Base-by-base conservation (phyloP, 2,113 vertebrate species). In the rat (Rattus norvegicus) region DNA sequence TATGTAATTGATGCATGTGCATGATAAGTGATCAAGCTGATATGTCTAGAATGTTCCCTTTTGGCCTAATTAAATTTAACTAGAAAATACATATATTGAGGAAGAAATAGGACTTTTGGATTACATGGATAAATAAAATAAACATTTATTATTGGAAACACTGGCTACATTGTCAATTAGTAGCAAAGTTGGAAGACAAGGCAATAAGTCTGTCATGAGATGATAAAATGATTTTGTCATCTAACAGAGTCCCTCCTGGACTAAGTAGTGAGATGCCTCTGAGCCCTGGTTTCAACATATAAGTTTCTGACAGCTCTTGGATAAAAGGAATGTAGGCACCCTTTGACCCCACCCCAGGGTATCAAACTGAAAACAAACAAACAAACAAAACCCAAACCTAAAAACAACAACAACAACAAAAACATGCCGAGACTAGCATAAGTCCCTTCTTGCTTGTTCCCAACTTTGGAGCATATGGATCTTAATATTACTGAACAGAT, bases 251-350 rank as follows among this genome's bases (percentile, higher is more conserved):
- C 8, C 43, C 19, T 67, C 9, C 17, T 56, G 33, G 17, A 67
- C 19, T 65, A 56, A 56, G 54, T 30, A 36, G 0, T 7, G 9
- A 56, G 19, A 4, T 0, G 36, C 26, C 26, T 75, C 2, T 56
- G 13, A 24, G 56, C 10, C 17, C 28, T 24, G 17, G 49, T 84
- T 52, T 28, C 22, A 65, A 90, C 17, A 33, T n/a, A 43, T 7
- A 19, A 72, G 24, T 52, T 52, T 63, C 26, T 73, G 22, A 39
- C 17, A 84, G 4, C 24, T 61, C 43, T 54, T 43, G 36, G 3
- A 6, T 22, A 81, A 81, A n/a, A 36, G 1, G 11, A 81, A 4
- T 11, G 56, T n/a, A 81, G 56, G 36, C 20, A n/a, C 10, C 19
- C 19, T n/a, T 59, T 56, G 33, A 24, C 19, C 5, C 33, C 54